Base-by-base conservation (phyloP, 1,140 invertebrate species). In the Yoshiicerus persimilis region DNA sequence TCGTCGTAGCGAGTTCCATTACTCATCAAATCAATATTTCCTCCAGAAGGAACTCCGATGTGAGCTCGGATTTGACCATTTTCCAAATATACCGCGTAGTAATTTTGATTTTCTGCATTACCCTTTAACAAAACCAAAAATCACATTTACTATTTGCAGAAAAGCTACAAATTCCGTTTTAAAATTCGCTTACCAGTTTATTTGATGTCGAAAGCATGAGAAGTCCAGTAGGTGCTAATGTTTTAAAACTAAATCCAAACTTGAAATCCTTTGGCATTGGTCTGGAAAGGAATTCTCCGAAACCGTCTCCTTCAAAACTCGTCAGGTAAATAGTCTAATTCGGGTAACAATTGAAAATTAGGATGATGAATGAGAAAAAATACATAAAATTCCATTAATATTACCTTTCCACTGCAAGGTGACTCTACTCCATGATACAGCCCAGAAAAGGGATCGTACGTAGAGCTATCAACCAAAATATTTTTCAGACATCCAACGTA, bases 221-320 rank as follows among this genome's bases (percentile, higher is more conserved):
- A 25, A 98, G 92, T 5, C 96, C 96, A 90, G 96, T 94, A 0
- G 93, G 91, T 88, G 96, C 94, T 4, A 94, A 92, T 0, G 96
- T 96, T 87, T 95, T 94, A 92, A 98, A 97, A 5, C 96, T 96
- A 70, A 98, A 94, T 11, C 95, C 96, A 25, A 97, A 93, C 27
- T 93, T 75, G 93, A 89, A 94, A 95, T 91, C 95, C 96, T 41
- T 94, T 84, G 89, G 16, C 83, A 87, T 87, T 0, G 94, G 93
- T 36, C 94, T 94, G 0, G 94, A 93, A 38, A 94, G 92, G 86
- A 97, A 93, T 92, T 97, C 96, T 25, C 97, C 92, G 92, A 95
- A 97, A 0, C 97, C 97, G 87, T 95, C 93, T 8, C 97, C 97
- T 86, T 95, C 94, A 91, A 97, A 97, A 87, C 95, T 96, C 88